These are phyloP conservation scores for Hirundichthys speculiger DNA, from an alignment of 2,113 vertebrate species.

Conservation along the genomic window DNA sequence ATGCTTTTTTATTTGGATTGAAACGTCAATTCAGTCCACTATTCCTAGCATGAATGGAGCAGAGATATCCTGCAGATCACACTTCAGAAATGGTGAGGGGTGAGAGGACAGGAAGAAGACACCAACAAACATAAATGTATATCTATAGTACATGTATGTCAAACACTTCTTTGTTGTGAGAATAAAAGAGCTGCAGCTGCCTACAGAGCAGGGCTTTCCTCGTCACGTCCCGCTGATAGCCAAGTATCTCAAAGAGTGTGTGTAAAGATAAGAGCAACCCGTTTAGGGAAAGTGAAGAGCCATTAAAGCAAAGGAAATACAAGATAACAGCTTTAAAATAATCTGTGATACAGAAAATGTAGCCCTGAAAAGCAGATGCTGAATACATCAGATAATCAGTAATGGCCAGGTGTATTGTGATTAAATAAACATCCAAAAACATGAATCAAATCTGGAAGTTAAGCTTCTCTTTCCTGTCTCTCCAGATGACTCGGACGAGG, in stretches of 20 bases:
- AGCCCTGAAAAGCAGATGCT: background rate
- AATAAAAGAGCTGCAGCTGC: background rate
- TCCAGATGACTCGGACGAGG: constrained; percentile 58
- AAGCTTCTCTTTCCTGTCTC: background rate
- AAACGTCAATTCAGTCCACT: no score
- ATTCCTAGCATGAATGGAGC: no score
- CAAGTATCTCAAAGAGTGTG: background rate
- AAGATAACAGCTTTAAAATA: background rate
- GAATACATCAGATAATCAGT: no score
- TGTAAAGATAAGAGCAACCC: background rate
- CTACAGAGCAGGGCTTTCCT: background rate
- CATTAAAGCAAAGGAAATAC: background rate
- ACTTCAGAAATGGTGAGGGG: no score
- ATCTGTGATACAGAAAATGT: background rate
- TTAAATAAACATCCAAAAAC: background rate
- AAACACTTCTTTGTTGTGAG: background rate
- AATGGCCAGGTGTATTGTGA: no score
- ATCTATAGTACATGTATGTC: no score
- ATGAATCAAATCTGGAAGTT: background rate
- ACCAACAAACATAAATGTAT: no score
- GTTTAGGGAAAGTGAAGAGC: constrained; percentile 1
- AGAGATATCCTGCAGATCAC: no score
- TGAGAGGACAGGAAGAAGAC: no score
- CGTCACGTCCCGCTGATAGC: background rate
- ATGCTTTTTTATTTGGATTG: no score